These are phyloP conservation scores for Boleophthalmus pectinirostris DNA, from an alignment of 2,113 vertebrate genomes.

Conservation along the genomic window DNA sequence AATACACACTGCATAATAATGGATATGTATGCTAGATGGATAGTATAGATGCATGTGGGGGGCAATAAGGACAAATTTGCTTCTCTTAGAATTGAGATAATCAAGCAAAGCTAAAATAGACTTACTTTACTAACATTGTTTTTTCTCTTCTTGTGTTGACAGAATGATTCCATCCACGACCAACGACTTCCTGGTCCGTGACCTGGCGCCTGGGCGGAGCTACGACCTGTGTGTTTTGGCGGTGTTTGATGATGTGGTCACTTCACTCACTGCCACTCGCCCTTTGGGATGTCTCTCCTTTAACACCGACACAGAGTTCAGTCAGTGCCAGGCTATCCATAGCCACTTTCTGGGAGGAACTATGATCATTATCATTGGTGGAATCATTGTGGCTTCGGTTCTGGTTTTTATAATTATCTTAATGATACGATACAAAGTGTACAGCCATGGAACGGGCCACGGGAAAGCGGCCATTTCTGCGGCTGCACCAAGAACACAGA, in stretches of 20 bases:
- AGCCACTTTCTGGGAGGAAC: conserved; percentile 92
- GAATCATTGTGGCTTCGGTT: conserved; percentile 93
- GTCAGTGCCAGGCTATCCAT: conserved; percentile 84
- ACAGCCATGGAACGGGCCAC: conserved; percentile 78
- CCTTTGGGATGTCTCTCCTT: conserved; percentile 86
- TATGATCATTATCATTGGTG: conserved; percentile 95
- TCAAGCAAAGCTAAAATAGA: background rate
- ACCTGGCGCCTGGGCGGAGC: conserved; percentile 86
- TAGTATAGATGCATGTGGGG: background rate
- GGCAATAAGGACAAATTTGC: background rate
- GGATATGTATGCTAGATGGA: background rate
- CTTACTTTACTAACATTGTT: background rate
- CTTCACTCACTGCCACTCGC: conserved; percentile 83
- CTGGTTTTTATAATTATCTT: conserved; percentile 95
- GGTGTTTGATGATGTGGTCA: conserved; percentile 83
- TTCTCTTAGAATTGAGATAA: background rate
- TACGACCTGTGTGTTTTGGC: conserved; percentile 93
- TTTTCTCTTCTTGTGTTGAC: conserved; percentile 30
- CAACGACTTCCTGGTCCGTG: conserved; percentile 88
- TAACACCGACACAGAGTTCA: conserved; percentile 81
- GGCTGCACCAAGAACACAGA: conserved; percentile 80
- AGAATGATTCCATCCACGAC: conserved; percentile 94
- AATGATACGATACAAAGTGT: conserved; percentile 92
- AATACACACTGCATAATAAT: background rate
- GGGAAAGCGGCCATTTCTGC: conserved; percentile 75